phyloP scores from a whole-genome alignment of 2,113 vertebrate species.

The Electrona antarctica region DNA sequence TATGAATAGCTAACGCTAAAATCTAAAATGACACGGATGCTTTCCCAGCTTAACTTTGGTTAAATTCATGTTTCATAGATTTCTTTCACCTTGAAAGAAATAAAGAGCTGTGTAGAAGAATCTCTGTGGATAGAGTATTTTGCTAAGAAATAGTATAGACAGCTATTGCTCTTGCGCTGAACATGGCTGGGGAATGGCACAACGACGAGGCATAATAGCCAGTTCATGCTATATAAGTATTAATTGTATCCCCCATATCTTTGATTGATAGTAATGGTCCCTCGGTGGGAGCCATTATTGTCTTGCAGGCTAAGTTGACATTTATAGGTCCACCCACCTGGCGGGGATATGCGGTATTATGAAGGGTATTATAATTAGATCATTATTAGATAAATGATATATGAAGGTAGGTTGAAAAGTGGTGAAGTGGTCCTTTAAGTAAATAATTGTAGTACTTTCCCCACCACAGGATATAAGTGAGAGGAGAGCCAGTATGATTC shows the following conservation, averaged over 20 bases:
- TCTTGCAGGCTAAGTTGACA: conserved; percentile 47
- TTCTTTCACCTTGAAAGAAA: conserved; percentile 21
- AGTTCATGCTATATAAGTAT: conserved; percentile 21
- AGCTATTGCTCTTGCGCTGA: conserved; percentile 30
- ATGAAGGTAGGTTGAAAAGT: too few relatives aligned
- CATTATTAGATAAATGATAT: too few relatives aligned
- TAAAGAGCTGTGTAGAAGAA: neutral
- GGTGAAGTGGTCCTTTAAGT: neutral
- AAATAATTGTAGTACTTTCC: neutral
- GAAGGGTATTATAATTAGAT: too few relatives aligned
- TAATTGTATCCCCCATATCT: conserved; percentile 18
- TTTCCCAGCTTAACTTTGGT: too few relatives aligned
- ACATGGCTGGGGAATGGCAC: conserved; percentile 34
- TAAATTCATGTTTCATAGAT: neutral
- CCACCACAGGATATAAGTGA: conserved; percentile 43
- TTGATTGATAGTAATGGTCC: conserved; percentile 63
- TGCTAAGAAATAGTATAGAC: neutral
- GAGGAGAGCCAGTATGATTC: conserved; percentile 49
- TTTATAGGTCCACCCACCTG: conserved; percentile 44
- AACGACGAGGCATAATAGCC: conserved; percentile 1
- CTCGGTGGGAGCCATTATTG: conserved; percentile 38
- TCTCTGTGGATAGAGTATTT: neutral
- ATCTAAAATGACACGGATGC: too few relatives aligned
- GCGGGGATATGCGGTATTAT: neutral
- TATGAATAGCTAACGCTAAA: too few relatives aligned